These are phyloP conservation scores for Centropus unirufus DNA, from an alignment of 2,113 vertebrate species.

Conservation along the genomic window DNA sequence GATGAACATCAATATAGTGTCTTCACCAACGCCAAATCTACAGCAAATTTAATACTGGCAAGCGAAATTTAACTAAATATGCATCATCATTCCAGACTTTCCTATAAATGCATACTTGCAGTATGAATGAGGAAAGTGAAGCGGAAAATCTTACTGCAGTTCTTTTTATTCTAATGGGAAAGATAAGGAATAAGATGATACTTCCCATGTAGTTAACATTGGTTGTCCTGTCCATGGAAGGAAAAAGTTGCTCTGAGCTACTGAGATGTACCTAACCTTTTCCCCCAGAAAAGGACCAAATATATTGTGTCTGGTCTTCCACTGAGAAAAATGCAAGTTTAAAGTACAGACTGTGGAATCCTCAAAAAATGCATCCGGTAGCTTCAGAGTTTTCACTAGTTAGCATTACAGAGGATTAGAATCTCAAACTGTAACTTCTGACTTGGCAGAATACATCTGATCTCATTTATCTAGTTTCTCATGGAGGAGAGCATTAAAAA, in stretches of 20 bases:
- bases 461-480: neutral
- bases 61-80: neutral
- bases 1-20: neutral
- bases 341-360: neutral
- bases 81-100: neutral
- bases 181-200: neutral
- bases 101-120: neutral
- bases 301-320: neutral
- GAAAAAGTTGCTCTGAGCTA: neutral
- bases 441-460: neutral
- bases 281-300: neutral
- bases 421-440: neutral
- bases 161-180: neutral
- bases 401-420: neutral
- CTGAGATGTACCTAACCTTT: neutral
- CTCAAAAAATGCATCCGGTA: neutral
- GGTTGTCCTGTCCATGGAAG: neutral
- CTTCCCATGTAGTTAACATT: neutral
- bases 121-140: neutral
- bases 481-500: neutral
- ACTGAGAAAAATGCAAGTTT: neutral
- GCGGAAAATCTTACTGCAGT: neutral
- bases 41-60: neutral
- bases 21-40: neutral
- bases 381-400: neutral